Conservation (phyloP, 1,140 invertebrate genomes). For the Drosophila mayri region DNA sequence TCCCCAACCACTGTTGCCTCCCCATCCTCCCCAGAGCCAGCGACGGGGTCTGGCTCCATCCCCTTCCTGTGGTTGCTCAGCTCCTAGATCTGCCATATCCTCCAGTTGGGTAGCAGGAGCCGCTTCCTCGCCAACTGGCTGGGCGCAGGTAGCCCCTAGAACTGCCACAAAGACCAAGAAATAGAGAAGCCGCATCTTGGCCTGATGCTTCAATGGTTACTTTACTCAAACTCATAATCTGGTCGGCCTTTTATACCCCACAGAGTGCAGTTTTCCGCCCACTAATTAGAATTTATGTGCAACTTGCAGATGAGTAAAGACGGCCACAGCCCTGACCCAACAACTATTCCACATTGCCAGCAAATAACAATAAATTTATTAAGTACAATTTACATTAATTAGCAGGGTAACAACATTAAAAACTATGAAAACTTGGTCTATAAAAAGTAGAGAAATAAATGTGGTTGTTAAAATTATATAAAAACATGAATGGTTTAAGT, state of each 20-base stretch:
- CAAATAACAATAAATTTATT: background rate
- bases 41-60: conserved; percentile 34
- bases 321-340: conserved; percentile 7
- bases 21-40: conserved; percentile 28
- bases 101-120: conserved; percentile 1
- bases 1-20: conserved; percentile 12
- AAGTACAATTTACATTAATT: conserved; percentile 21
- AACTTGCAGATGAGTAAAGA: conserved; percentile 1
- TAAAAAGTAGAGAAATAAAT: background rate
- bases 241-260: conserved; percentile 43
- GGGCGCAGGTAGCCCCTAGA: conserved; percentile 6
- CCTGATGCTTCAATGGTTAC: background rate
- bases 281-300: conserved; percentile 48
- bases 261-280: conserved; percentile 20
- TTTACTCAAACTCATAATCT: background rate
- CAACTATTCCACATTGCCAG: background rate
- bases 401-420: background rate
- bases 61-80: conserved; percentile 31
- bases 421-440: background rate
- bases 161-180: conserved; percentile 7
- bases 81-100: conserved; percentile 54
- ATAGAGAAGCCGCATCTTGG: conserved; percentile 35
- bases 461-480: background rate
- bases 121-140: conserved; percentile 13
- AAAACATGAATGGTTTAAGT: background rate